Conservation (phyloP, 2,888 invertebrate species). For the Apodemia duryi region DNA sequence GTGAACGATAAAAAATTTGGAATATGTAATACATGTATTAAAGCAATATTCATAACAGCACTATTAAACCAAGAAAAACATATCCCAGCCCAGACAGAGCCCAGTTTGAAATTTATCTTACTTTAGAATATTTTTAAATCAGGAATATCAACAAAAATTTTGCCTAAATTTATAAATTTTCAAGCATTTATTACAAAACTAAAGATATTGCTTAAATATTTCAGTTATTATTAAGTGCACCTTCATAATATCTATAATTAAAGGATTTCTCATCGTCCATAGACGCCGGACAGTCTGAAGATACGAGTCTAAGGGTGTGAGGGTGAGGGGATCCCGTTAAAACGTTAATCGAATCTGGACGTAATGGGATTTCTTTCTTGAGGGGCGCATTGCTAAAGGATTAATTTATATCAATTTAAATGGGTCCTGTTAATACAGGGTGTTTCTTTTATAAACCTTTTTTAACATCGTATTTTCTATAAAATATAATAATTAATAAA, state of each 20-base stretch:
- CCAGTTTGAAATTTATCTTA: too few relatives aligned
- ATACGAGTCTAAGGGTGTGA: constrained; percentile 23
- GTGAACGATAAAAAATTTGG: too few relatives aligned
- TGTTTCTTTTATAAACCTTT: constrained; percentile 34
- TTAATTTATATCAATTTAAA: constrained; percentile 80
- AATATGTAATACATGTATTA: too few relatives aligned
- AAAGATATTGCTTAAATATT: background rate
- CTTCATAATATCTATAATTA: background rate
- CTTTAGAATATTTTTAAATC: too few relatives aligned
- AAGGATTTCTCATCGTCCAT: background rate
- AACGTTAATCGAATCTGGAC: constrained; percentile 76
- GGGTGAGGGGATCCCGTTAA: constrained; percentile 49
- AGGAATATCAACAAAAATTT: too few relatives aligned
- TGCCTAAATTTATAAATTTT: too few relatives aligned
- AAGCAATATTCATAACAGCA: too few relatives aligned
- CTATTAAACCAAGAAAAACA: too few relatives aligned
- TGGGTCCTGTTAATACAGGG: constrained; percentile 52
- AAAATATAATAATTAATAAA: too few relatives aligned
- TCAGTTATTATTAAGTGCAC: background rate
- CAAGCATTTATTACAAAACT: too few relatives aligned
- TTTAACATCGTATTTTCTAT: too few relatives aligned
- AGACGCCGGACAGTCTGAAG: background rate
- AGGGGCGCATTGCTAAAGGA: constrained; percentile 74
- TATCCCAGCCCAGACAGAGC: too few relatives aligned
- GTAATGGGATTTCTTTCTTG: constrained; percentile 79